Conservation (phyloP, 2,797 vertebrate genomes). For the Philypnodon macrostomus region DNA sequence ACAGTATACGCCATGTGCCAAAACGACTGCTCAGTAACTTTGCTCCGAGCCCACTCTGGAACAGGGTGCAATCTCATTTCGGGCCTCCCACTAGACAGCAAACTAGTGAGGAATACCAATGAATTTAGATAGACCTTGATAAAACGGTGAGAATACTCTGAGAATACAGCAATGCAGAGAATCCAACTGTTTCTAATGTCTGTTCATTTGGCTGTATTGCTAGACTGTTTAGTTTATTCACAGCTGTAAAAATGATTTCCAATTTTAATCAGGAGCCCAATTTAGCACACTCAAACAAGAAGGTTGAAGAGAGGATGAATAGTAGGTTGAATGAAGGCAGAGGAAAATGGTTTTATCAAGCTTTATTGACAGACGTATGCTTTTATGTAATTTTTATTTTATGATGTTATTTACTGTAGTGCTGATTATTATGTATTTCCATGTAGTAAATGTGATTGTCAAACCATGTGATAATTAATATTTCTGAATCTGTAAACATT, state of each 20-base stretch:
- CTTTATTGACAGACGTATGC: too few relatives aligned
- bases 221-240: constrained; percentile 22
- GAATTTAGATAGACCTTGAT: constrained; percentile 15
- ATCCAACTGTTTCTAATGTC: constrained; percentile 14
- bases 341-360: too few relatives aligned
- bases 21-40: constrained; percentile 17
- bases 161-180: neutral
- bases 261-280: constrained; percentile 4
- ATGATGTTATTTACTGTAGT: too few relatives aligned
- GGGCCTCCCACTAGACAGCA: constrained; percentile 20
- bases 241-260: constrained; percentile 13
- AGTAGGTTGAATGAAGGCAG: too few relatives aligned
- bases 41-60: constrained; percentile 29
- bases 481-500: too few relatives aligned
- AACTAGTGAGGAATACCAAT: constrained; percentile 36
- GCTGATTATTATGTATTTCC: too few relatives aligned
- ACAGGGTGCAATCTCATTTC: constrained; percentile 32
- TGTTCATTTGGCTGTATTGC: constrained; percentile 20
- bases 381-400: too few relatives aligned
- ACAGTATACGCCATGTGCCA: constrained; percentile 7
- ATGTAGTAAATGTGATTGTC: too few relatives aligned
- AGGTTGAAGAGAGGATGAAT: too few relatives aligned
- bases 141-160: constrained; percentile 11
- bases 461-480: too few relatives aligned
- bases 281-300: constrained; percentile 5